Base-by-base conservation (phyloP, 1,140 invertebrate genomes). In the Drosophila cardini region DNA sequence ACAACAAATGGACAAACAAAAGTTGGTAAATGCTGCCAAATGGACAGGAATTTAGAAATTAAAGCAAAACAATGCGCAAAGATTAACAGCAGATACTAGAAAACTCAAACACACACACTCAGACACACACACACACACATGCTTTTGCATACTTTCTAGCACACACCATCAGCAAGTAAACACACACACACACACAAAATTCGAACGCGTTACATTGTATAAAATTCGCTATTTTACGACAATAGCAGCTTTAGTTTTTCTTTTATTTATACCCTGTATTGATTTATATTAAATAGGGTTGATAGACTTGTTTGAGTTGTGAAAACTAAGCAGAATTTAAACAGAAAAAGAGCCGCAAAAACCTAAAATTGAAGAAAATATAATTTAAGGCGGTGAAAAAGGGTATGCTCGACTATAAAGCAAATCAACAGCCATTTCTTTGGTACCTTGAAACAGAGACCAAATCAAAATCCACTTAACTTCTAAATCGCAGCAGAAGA, bases 11-110 rank as follows among this genome's bases (percentile, higher is more conserved):
- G 48, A 72, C 64, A 86, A 82, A 79, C 68, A 87, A 83, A 73
- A 87, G 65, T 83, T 89, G 72, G 60, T 72, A 70, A 76, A 67
- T 78, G 73, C 69, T 80, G 76, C 72, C 80, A 87, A 87, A 87
- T 89, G 84, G 80, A 87, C 84, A 89, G 84, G 84, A 87, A 89
- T 87, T 89, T 89, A 83, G 86, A 87, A 87, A 87, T 87, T 87
- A 87, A 87, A 89, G 80, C 80, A 89, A 87, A 87, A 87, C 84
- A 87, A 87, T 90, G 84, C 53, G 43, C 73, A 78, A 86, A 86
- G 84, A 90, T 89, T 89, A 87, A 87, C 80, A 89, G 73, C 80
- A 69, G 77, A 74, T 80, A 86, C 61, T 48, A 63, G 34, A 26
- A 58, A 50, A 67, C 70, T 55, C 30, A 75, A 48, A 46, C 46